These are phyloP conservation scores for Solea solea DNA, from an alignment of 2,113 vertebrate species.

Conservation along the genomic window DNA sequence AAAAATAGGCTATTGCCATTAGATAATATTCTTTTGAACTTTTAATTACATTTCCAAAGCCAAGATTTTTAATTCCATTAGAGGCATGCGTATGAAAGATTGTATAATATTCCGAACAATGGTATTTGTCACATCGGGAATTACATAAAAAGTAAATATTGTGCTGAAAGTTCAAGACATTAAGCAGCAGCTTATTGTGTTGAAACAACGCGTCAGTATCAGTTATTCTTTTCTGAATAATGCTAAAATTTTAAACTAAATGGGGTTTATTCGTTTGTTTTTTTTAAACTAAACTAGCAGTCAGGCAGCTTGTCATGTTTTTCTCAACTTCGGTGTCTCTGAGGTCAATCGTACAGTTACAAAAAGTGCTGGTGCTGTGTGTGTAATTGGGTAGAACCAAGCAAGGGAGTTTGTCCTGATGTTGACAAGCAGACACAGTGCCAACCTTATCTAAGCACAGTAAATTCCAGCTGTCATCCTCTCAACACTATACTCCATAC, in stretches of 20 bases:
- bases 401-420: slow-evolving; percentile 1
- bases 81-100: background rate
- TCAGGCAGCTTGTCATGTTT: background rate
- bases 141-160: background rate
- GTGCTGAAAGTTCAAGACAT: no score
- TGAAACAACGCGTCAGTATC: no score
- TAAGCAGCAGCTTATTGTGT: no score
- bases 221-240: no score
- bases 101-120: background rate
- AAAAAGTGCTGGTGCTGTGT: background rate
- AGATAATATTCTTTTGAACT: slow-evolving; percentile 1
- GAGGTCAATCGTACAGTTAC: background rate
- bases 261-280: no score
- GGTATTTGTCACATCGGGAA: background rate
- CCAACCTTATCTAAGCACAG: slow-evolving; percentile 28
- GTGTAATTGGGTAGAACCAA: background rate
- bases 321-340: background rate
- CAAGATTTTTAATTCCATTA: background rate
- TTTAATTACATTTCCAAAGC: background rate
- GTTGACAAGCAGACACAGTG: background rate
- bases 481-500: background rate
- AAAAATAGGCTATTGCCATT: slow-evolving; percentile 4
- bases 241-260: no score
- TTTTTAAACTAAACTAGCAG: no score
- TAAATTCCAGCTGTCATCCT: slow-evolving; percentile 29